Conservation (phyloP, 2,113 vertebrate species). For the Chrysochloris asiatica region DNA sequence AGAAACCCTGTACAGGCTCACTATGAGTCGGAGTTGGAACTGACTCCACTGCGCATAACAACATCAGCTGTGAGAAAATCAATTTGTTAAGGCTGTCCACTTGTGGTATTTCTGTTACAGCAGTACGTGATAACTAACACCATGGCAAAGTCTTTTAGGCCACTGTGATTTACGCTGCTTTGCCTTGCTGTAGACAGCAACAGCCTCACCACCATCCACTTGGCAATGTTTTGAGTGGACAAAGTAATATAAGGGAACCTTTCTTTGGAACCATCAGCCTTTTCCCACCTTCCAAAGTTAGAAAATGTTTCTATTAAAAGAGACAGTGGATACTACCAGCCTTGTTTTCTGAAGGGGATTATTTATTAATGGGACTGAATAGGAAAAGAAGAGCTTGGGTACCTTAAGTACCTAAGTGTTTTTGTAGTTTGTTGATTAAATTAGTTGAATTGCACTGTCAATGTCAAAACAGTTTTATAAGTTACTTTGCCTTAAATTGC, state of each 20-base stretch:
- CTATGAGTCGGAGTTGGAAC: too few species aligned
- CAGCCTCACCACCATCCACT: background rate
- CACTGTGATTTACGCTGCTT: slow-evolving; percentile 36
- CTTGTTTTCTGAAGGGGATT: slow-evolving; percentile 19
- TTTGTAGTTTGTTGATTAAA: background rate
- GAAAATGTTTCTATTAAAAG: background rate
- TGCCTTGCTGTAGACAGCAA: background rate
- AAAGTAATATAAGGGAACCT: background rate
- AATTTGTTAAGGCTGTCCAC: background rate
- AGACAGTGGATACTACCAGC: background rate
- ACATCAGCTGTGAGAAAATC: too few species aligned
- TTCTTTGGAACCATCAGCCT: background rate
- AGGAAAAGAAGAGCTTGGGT: background rate
- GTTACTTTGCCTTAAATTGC: slow-evolving; percentile 28
- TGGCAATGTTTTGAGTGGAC: background rate
- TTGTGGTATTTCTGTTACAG: background rate
- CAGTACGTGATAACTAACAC: too few species aligned
- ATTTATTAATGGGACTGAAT: background rate
- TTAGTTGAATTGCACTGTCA: slow-evolving; percentile 33
- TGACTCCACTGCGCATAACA: too few species aligned
- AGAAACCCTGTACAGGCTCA: too few species aligned
- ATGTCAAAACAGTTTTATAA: background rate
- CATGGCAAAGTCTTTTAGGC: slow-evolving; percentile 42
- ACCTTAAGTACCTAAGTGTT: slow-evolving; percentile 12
- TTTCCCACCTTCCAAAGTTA: background rate